Evolutionary conservation across 2,797 vertebrate genomes (phyloP), one percentile per base, ranked within the genome.

Genomic region (Octomys mimax): DNA sequence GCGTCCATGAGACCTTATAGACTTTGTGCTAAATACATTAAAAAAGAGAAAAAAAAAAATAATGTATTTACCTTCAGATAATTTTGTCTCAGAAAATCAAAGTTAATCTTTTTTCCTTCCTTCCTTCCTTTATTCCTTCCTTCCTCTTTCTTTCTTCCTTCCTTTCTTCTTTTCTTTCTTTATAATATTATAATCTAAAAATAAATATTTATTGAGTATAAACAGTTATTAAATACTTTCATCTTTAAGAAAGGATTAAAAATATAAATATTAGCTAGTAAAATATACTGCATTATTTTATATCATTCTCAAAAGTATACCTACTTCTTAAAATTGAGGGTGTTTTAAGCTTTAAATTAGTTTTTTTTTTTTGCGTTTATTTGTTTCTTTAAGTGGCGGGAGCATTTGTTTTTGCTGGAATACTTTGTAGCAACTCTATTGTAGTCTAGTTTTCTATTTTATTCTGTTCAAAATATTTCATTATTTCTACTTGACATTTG

Each of bases 191-290:
- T 80, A 33, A 16, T 73, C 89, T 12, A 89, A 24, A 92, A 64
- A 21, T 42, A 92, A 84, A 80, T 13, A 70, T 92, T 73, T 36
- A 77, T 86, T 92, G 54, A 81, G 22, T 59, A 92, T 19, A 79
- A 89, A 26, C 33, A 52, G 39, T 49, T 85, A 28, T 75, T 77
- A 92, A 86, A 68, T 36, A 39, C 64, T 59, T 89, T 3, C 39
- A 28, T 77, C 59, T 61, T 77, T 75, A 70, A 9, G 22, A 39
- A 26, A 57, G 13, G 49, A 75, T n/a, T 54, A 39, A 94, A 94
- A 96, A 79, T 68, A 64, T 11, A 83, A 64, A 64, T 4, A 73
- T 59, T 89, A 80, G 64, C 7, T 88, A 64, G 46, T 54, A 88
- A 84, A 71, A 12, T 52, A 7, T 24, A 88, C 11, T 54, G 7